Conservation (phyloP, 53 echinoderm and acorn worm genomes). For the Pentamera pediparva region DNA sequence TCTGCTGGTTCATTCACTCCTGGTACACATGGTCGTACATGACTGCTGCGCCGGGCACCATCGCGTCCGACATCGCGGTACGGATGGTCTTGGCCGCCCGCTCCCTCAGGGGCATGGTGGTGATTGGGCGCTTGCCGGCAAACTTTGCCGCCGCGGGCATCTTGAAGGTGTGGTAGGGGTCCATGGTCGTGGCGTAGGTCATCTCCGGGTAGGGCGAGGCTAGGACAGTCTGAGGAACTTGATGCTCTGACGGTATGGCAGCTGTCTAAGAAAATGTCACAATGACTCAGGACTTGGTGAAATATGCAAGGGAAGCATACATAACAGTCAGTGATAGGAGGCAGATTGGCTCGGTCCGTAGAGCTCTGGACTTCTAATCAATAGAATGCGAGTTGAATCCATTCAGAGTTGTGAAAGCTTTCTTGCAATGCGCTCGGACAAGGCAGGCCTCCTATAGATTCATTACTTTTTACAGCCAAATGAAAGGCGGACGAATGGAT, state of each 20-base stretch:
- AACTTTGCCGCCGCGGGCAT: conserved; percentile 37
- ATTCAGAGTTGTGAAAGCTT: no score
- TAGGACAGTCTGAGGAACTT: conserved; percentile 35
- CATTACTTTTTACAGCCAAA: no score
- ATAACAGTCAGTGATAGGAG: no score
- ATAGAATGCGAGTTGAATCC: no score
- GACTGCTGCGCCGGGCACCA: not conserved
- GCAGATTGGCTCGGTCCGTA: no score
- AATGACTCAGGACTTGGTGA: conserved; percentile 19
- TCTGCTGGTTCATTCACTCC: no score
- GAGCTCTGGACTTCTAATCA: no score
- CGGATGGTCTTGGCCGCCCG: conserved; percentile 87
- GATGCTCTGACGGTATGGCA: conserved; percentile 39
- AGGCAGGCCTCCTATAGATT: no score
- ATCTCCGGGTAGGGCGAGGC: conserved; percentile 26
- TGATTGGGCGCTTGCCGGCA: conserved; percentile 82
- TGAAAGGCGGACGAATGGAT: no score
- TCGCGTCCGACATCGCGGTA: conserved; percentile 46
- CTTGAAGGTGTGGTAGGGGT: conserved; percentile 18
- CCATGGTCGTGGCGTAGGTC: conserved; percentile 39
- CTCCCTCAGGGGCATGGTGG: conserved; percentile 75
- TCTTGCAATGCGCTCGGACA: no score
- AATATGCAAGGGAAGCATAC: no score
- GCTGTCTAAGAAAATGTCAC: conserved; percentile 36
- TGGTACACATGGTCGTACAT: not conserved